A percentile compares a stretch with the other conserved stretches of the same genome.
These are phyloP conservation scores for Scyliorhinus canicula DNA, from an alignment of 2,797 vertebrate species.

Conservation along the genomic window DNA sequence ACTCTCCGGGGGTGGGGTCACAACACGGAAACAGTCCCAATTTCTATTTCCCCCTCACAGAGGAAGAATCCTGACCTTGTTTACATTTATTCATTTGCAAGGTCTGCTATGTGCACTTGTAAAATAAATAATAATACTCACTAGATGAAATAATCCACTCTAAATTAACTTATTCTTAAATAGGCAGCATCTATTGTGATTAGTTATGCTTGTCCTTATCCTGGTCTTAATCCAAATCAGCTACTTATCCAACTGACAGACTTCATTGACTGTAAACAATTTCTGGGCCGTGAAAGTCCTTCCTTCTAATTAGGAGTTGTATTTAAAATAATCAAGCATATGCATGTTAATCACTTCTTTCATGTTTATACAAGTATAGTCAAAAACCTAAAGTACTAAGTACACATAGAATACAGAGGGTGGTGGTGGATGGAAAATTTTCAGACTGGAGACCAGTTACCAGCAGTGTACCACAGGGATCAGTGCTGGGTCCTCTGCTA, in stretches of 20 bases:
- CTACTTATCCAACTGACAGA: not conserved
- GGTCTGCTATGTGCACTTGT: not conserved
- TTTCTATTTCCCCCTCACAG: not conserved
- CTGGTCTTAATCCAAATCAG: not conserved
- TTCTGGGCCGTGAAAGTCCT: not conserved
- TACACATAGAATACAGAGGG: no score
- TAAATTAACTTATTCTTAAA: not conserved
- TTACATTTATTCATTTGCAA: not conserved
- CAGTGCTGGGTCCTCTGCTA: no score
- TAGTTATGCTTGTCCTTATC: not conserved
- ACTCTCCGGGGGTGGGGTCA: not conserved
- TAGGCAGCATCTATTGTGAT: not conserved
- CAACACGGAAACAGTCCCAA: not conserved
- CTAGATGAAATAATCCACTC: not conserved
- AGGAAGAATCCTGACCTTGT: not conserved
- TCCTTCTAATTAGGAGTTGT: not conserved
- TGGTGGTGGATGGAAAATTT: no score
- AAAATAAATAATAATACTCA: not conserved
- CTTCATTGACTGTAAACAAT: not conserved
- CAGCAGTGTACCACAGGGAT: no score
- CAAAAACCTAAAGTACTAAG: no score
- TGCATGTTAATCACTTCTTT: no score
- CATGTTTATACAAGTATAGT: not conserved
- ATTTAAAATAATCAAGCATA: not conserved
- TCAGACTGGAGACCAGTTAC: no score